These are phyloP conservation scores for Urechis unicinctus DNA, from an alignment of 2,888 invertebrate genomes.

Conservation along the genomic window DNA sequence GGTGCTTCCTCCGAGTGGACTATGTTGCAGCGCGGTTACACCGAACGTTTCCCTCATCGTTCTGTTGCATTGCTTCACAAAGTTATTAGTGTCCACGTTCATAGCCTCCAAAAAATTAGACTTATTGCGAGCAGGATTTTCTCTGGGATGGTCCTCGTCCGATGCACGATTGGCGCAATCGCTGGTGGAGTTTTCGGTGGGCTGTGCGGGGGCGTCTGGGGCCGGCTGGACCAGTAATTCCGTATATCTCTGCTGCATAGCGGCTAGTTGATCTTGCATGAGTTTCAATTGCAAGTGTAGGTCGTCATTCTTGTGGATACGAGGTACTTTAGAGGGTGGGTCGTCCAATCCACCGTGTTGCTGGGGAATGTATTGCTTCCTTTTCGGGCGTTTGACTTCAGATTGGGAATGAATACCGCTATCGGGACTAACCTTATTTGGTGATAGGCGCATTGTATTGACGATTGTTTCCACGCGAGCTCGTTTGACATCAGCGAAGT, in stretches of 20 bases:
- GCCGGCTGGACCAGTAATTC: no score
- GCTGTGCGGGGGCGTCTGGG: no score
- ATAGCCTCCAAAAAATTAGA: conserved; percentile 5
- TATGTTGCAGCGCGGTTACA: background rate
- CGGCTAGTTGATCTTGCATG: conserved; percentile 73
- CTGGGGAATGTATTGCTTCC: conserved; percentile 91
- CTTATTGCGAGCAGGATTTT: conserved; percentile 50
- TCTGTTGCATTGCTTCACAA: conserved; percentile 51
- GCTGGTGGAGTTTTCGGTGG: conserved; percentile 55
- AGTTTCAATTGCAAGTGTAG: conserved; percentile 73
- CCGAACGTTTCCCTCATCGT: background rate
- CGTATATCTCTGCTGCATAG: conserved; percentile 7
- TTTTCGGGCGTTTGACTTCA: conserved; percentile 56
- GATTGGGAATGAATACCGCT: background rate
- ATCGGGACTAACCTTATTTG: background rate
- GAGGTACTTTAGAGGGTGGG: conserved; percentile 48
- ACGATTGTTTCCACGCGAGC: conserved; percentile 93
- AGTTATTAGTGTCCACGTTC: conserved; percentile 59
- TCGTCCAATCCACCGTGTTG: conserved; percentile 64
- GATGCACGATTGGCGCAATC: background rate
- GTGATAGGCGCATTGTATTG: conserved; percentile 62
- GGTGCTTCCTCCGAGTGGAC: conserved; percentile 3
- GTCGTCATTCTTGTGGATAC: conserved; percentile 51
- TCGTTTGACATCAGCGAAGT: conserved; percentile 66
- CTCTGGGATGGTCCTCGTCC: background rate